Base-by-base conservation (phyloP, 2,888 invertebrate genomes). In the Syritta pipiens region DNA sequence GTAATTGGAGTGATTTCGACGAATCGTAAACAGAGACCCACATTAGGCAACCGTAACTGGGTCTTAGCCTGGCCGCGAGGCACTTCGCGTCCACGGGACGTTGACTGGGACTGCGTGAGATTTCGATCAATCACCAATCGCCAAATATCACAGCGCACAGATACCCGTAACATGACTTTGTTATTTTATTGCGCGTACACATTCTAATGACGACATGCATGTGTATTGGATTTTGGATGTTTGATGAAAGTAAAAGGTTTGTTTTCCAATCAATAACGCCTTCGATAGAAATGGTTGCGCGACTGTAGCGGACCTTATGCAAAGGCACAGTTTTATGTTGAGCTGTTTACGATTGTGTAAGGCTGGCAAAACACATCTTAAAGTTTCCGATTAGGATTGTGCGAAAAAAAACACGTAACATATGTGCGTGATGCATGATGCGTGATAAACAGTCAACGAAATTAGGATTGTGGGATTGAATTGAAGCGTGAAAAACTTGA, bases 111-210 rank as follows among this genome's bases (percentile, higher is more conserved):
- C 17, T 40, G 40, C 19, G 40, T 40, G 40, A 40, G 40, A 40
- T 40, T 40, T 40, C 40, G 19, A 40, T 40, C 17, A 19, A 40
- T 40, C 40, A 19, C 19, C n/a, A n/a, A 40, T 40, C 19, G 19
- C 37, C 37, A 37, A 37, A 37, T 37, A 37, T 19, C 19, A n/a
- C n/a, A n/a, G n/a, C n/a, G n/a, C n/a, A n/a, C n/a, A n/a, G 40
- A 14, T 4, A 9, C 19, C n/a, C 9, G 40, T 9, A 19, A 40
- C 7, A n/a, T 40, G 7, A 19, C 10, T 19, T 9, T 40, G 9
- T 6, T 19, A 40, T 1, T 4, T 40, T 17, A 3, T n/a, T 40
- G 9, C 19, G 40, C 17, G 10, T 17, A 37, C 37, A 37, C 19
- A 40, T 40, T 40, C 17, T 40, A 19, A 19, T 40, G n/a, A n/a